Percentiles rank a stretch among this genome's conserved stretches.
Conservation (phyloP, 2,113 vertebrate genomes). For the Lycaon pictus region DNA sequence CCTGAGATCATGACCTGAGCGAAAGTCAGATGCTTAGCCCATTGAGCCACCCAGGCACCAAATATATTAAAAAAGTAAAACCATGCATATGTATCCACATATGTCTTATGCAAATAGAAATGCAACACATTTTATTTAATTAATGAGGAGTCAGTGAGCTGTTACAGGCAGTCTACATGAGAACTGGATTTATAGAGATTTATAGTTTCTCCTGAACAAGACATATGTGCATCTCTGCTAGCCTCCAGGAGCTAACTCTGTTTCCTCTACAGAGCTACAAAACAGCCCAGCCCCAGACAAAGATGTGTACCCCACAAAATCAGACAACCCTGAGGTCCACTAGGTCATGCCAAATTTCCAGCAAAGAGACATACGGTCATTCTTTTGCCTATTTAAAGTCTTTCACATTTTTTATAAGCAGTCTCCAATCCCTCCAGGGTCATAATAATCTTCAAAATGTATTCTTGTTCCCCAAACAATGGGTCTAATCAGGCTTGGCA, state of each 20-base stretch:
- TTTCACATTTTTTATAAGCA: not conserved
- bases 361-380: not conserved
- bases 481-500: not conserved
- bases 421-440: not conserved
- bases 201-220: not conserved
- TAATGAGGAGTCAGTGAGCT: not conserved
- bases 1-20: not conserved
- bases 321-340: not conserved
- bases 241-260: fast-evolving
- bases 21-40: not conserved
- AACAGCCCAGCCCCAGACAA: not conserved
- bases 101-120: not conserved
- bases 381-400: not conserved
- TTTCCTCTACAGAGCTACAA: not conserved
- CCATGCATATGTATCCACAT: not conserved
- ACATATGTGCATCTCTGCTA: not conserved
- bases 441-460: not conserved
- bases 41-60: not conserved
- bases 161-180: not conserved
- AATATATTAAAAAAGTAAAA: not conserved
- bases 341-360: not conserved
- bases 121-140: not conserved
- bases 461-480: not conserved
- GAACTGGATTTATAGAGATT: not conserved
- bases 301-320: not conserved